phyloP scores from a whole-genome alignment of 2,888 invertebrate genomes.

The Calephelis perditalis region DNA sequence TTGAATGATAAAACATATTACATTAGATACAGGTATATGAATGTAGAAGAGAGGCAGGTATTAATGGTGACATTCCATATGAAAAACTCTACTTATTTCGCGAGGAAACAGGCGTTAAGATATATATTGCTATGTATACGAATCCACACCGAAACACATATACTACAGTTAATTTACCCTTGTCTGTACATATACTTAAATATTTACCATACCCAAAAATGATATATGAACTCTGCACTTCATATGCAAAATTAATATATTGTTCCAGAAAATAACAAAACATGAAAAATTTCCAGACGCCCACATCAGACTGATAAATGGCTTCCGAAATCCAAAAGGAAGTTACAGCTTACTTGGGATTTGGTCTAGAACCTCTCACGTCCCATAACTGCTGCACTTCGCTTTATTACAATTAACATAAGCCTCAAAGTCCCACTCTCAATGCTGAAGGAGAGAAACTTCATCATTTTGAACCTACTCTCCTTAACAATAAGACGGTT shows the following conservation, averaged over 20 bases:
- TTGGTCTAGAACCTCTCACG: slow-evolving; percentile 79
- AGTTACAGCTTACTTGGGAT: slow-evolving; percentile 80
- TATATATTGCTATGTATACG: too few relatives aligned
- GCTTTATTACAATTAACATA: slow-evolving; percentile 79
- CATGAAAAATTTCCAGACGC: slow-evolving; percentile 79
- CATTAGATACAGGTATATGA: too few relatives aligned
- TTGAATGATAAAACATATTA: too few relatives aligned
- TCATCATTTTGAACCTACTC: slow-evolving; percentile 76
- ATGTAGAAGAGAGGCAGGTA: too few relatives aligned
- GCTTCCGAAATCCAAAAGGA: slow-evolving; percentile 80
- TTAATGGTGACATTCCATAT: too few relatives aligned
- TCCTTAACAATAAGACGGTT: slow-evolving; percentile 70
- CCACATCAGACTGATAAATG: slow-evolving; percentile 62
- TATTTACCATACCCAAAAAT: slow-evolving; percentile 1
- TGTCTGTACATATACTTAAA: neutral
- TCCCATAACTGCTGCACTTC: slow-evolving; percentile 79
- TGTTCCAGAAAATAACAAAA: slow-evolving; percentile 73
- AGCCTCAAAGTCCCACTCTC: slow-evolving; percentile 78
- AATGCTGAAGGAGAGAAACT: slow-evolving; percentile 55
- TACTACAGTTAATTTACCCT: too few relatives aligned
- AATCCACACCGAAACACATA: too few relatives aligned
- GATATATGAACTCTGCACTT: slow-evolving; percentile 12
- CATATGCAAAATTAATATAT: slow-evolving; percentile 48
- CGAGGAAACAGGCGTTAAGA: too few relatives aligned
- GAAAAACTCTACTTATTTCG: too few relatives aligned